Percentiles rank a stretch among this genome's conserved stretches.
Evolutionary conservation across 2,113 vertebrate species (phyloP).

Genomic region (Chelonoidis abingdonii): DNA sequence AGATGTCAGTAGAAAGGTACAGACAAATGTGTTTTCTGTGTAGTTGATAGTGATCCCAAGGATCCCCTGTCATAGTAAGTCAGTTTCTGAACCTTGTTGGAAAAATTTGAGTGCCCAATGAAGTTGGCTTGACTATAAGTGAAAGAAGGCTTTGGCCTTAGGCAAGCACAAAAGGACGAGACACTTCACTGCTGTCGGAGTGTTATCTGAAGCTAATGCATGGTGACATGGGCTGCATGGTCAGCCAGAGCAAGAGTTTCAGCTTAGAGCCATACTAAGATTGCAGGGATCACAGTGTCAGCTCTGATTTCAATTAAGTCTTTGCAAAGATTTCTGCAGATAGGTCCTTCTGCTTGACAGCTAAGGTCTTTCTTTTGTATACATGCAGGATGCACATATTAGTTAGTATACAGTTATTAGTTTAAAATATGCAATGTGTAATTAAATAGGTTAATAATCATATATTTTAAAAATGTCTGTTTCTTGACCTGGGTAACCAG

Average conservation of each 20-base stretch:
- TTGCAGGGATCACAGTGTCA: constrained; percentile 17
- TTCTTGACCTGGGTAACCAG: neutral
- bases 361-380: neutral
- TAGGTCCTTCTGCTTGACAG: constrained; percentile 25
- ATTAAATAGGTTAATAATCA: neutral
- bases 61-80: neutral
- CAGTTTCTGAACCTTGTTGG: neutral
- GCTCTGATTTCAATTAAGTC: constrained; percentile 9
- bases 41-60: rapidly evolving
- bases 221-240: constrained; percentile 51
- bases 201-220: constrained; percentile 56
- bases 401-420: rapidly evolving
- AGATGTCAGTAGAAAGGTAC: neutral
- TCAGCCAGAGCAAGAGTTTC: constrained; percentile 45
- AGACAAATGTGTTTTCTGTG: neutral
- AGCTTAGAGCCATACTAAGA: constrained; percentile 31
- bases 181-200: neutral
- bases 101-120: neutral
- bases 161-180: constrained; percentile 34
- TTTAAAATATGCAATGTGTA: neutral
- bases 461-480: rapidly evolving
- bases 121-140: neutral
- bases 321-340: neutral
- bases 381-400: neutral
- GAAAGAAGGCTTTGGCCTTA: constrained; percentile 7